These are phyloP conservation scores for Perithous albicinctus DNA, from an alignment of 2,888 invertebrate species.

Conservation along the genomic window DNA sequence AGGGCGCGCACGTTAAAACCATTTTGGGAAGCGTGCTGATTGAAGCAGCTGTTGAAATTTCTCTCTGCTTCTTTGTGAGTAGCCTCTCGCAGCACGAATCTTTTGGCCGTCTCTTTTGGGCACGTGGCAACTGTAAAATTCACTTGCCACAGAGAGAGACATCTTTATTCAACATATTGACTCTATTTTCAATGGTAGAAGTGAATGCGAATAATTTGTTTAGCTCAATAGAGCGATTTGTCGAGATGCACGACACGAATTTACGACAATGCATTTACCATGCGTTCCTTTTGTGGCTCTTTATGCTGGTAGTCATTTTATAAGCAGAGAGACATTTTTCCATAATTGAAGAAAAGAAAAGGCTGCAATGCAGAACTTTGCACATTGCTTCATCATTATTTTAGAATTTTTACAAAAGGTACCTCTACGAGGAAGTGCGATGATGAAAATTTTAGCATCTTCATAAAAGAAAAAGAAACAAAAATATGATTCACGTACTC, in stretches of 20 bases:
- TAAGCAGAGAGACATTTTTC: background rate
- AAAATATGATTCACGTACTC: background rate
- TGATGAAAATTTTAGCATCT: no score
- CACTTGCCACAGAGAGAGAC: conserved; percentile 14
- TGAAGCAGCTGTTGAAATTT: conserved; percentile 53
- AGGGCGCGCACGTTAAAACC: background rate
- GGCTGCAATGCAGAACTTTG: no score
- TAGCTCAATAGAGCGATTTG: conserved; percentile 29
- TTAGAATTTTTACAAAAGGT: no score
- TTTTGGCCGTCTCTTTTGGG: conserved; percentile 26
- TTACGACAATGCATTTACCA: background rate
- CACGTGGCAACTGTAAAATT: conserved; percentile 40
- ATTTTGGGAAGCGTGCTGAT: conserved; percentile 37
- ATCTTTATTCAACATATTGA: background rate
- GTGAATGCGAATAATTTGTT: conserved; percentile 6
- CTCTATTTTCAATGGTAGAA: conserved; percentile 19
- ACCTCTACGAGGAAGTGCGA: no score
- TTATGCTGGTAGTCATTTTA: background rate
- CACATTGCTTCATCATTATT: no score
- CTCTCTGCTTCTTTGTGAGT: background rate
- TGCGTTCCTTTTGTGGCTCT: background rate
- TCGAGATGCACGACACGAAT: background rate
- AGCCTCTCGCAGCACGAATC: conserved; percentile 37
- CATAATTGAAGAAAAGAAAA: no score
- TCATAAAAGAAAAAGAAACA: no score